Evolutionary conservation across 2,113 vertebrate species (phyloP).

Genomic region (Castor canadensis): DNA sequence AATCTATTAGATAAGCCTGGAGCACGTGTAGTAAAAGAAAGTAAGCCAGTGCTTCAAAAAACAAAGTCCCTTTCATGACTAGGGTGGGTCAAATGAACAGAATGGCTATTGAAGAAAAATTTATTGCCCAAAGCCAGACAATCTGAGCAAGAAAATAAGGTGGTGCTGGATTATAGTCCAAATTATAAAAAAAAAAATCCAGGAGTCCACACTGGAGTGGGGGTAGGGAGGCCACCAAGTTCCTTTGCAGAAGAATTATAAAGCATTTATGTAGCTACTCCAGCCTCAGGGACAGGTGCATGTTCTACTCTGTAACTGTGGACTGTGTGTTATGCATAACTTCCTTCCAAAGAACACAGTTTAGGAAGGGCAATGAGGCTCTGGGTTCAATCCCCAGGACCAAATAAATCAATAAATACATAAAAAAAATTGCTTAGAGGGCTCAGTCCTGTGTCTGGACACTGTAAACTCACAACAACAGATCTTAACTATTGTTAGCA

Average conservation of each 20-base stretch:
- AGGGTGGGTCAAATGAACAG: not conserved
- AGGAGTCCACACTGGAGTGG: too few species aligned
- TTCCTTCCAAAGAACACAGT: not conserved
- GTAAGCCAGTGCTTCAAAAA: not conserved
- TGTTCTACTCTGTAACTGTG: not conserved
- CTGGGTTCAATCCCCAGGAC: not conserved
- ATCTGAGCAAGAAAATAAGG: not conserved
- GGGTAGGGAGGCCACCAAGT: too few species aligned
- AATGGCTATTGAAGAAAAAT: not conserved
- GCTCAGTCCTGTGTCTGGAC: not conserved
- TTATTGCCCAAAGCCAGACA: not conserved
- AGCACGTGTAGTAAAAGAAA: not conserved
- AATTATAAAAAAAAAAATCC: not conserved
- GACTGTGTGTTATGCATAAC: not conserved
- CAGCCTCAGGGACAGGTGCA: not conserved
- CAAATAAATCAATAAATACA: not conserved
- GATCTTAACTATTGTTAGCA: not conserved
- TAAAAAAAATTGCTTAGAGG: not conserved
- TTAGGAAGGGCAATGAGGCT: not conserved
- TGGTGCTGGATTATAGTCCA: not conserved
- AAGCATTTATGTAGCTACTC: not conserved
- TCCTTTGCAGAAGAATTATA: not conserved
- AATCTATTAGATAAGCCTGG: not conserved
- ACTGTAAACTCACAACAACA: not conserved
- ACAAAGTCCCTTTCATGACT: not conserved